Conservation (phyloP, 2,113 vertebrate species). For the Nanorana parkeri region DNA sequence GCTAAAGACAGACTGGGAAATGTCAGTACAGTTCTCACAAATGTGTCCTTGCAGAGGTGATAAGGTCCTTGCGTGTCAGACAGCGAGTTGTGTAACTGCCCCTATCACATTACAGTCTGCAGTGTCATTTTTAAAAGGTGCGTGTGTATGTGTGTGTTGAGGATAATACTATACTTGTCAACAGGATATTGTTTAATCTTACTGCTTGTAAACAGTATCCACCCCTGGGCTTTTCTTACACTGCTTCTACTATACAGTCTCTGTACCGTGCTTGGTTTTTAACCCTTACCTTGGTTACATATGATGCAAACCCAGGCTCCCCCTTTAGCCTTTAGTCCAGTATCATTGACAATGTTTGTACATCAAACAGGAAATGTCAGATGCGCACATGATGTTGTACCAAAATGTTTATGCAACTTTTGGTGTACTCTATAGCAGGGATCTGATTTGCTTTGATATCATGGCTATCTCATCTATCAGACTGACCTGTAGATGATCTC, state of each 20-base stretch:
- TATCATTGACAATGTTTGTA: not conserved
- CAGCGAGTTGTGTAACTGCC: slow-evolving; percentile 26
- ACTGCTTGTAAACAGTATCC: slow-evolving; percentile 41
- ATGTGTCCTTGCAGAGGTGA: slow-evolving; percentile 17
- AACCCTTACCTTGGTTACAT: not conserved
- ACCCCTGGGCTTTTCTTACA: slow-evolving; percentile 22
- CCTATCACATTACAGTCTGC: slow-evolving; percentile 54
- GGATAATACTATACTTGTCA: slow-evolving; percentile 52
- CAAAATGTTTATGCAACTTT: not conserved
- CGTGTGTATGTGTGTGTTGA: slow-evolving; percentile 5
- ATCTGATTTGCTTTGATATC: not conserved
- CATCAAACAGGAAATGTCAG: not conserved
- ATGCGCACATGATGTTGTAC: not conserved
- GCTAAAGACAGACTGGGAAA: not conserved
- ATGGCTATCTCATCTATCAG: not conserved
- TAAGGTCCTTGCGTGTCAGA: slow-evolving; percentile 54
- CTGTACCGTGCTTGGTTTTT: not conserved
- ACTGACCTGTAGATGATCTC: not conserved
- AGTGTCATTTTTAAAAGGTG: slow-evolving; percentile 55
- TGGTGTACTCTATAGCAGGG: not conserved
- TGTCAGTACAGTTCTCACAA: slow-evolving; percentile 1
- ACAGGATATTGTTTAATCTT: slow-evolving; percentile 51
- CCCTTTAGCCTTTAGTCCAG: not conserved
- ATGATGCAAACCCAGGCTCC: not conserved
- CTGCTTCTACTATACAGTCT: not conserved